Conservation (phyloP, 1,140 invertebrate species). For the Pachypeltis micranthus region DNA sequence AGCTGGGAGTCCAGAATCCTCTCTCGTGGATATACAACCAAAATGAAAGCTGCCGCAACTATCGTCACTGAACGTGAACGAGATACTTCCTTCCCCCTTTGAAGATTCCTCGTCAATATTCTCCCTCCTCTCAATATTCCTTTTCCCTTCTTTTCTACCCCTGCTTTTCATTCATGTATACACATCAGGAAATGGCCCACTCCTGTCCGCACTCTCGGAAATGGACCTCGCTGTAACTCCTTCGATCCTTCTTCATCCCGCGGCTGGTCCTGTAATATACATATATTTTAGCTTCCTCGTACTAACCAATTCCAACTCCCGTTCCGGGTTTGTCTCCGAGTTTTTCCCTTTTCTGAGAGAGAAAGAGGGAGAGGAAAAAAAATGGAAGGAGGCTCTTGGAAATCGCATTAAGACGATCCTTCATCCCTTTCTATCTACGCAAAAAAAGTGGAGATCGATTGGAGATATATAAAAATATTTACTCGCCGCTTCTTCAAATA, state of each 20-base stretch:
- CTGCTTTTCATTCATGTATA: not conserved
- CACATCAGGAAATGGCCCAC: not conserved
- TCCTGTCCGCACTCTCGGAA: not conserved
- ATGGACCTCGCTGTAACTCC: not conserved
- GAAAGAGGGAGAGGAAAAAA: not conserved
- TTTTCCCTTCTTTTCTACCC: not conserved
- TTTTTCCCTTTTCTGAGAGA: not conserved
- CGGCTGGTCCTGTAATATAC: not conserved
- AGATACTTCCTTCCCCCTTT: too few species aligned
- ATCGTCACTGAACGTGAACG: too few species aligned
- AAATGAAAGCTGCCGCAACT: too few species aligned
- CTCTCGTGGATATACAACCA: too few species aligned
- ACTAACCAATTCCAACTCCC: not conserved
- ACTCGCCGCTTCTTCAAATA: too few species aligned
- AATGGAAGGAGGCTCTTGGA: not conserved
- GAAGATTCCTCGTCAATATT: not conserved
- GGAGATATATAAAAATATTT: not conserved
- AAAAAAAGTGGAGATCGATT: not conserved
- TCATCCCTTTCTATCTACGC: not conserved
- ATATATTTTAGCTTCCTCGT: not conserved
- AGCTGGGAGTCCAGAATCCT: too few species aligned
- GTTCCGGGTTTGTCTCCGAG: not conserved
- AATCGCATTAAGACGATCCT: not conserved
- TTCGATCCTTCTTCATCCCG: not conserved
- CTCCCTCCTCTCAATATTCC: not conserved